phyloP scores from a whole-genome alignment of 2,113 vertebrate genomes.

The Pteruthius melanotis region DNA sequence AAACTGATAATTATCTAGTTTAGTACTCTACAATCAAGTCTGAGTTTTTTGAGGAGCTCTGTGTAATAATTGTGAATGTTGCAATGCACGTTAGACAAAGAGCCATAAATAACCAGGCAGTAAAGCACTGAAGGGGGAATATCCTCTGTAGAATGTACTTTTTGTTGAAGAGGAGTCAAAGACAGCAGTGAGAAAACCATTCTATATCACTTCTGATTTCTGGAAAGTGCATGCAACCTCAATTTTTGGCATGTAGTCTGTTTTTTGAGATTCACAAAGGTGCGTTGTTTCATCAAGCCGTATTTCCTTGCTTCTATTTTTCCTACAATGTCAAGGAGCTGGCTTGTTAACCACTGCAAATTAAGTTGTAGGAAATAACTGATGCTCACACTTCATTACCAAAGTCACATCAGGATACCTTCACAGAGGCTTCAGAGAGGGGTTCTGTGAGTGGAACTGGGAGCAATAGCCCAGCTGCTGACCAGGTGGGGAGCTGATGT shows the following conservation, averaged over 20 bases:
- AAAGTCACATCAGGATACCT: background rate
- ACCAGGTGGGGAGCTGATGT: background rate
- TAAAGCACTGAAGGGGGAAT: background rate
- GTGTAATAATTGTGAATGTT: background rate
- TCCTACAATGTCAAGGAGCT: background rate
- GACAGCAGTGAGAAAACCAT: background rate
- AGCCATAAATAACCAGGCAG: background rate
- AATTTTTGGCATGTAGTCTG: background rate
- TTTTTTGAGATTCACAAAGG: background rate
- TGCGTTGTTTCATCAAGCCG: background rate
- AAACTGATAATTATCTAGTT: slow-evolving; percentile 8
- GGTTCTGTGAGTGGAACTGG: background rate
- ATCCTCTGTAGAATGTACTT: background rate
- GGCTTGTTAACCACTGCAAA: background rate
- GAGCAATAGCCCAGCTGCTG: background rate
- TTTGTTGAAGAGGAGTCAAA: background rate
- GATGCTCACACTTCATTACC: background rate
- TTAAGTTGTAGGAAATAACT: background rate
- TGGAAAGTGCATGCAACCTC: background rate
- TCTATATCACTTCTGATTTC: background rate
- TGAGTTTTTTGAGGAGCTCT: background rate
- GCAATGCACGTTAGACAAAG: background rate
- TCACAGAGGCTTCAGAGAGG: background rate
- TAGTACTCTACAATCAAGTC: background rate
- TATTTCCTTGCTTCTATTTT: background rate